Base-by-base conservation (phyloP, 2,888 invertebrate genomes). In the Drosophila picticornis region DNA sequence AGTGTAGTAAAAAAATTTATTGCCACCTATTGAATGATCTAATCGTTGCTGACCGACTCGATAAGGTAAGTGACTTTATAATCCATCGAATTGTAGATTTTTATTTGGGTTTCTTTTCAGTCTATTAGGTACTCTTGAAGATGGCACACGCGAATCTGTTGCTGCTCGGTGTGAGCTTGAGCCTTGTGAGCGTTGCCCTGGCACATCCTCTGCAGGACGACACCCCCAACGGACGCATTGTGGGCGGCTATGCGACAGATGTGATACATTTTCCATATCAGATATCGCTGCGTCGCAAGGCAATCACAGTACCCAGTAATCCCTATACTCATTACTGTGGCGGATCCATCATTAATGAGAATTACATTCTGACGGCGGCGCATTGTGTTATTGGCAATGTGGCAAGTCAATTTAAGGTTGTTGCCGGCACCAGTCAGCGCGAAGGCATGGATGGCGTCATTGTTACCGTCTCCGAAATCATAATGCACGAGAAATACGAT, bases 361-460 rank as follows among this genome's bases (percentile, higher is more conserved):
- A 67, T 4, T 31, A 68, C 1, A 48, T 92, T 4, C 0, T 90
- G 0, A 93, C 93, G 2, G 93, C 93, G 2, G 93, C 93, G 1
- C 93, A 93, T 74, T 93, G 93, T 59, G 55, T 90, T 16, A 75
- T 67, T 16, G 80, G 34, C 4, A 68, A 71, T 0, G 63, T 75
- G 4, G 9, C 90, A 1, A 83, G 83, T 6, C 80, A 82, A 62
- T 83, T 76, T 19, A 79, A 85, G 64, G 84, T 95, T 11, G 94
- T 95, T 0, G 95, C 94, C 2, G 95, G 95, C 0, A 94, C 95
- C 0, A 94, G 94, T 1, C 91, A 90, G 4, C 94, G 92, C 51
- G 88, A 91, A 1, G 66, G 81, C 0, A 94, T 93, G 0, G 89
- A 91, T 63, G 96, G 96, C 3, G 69, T 84, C 7, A 29, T 95